These are phyloP conservation scores for Atta cephalotes DNA, from an alignment of 1,140 invertebrate genomes.

Conservation along the genomic window DNA sequence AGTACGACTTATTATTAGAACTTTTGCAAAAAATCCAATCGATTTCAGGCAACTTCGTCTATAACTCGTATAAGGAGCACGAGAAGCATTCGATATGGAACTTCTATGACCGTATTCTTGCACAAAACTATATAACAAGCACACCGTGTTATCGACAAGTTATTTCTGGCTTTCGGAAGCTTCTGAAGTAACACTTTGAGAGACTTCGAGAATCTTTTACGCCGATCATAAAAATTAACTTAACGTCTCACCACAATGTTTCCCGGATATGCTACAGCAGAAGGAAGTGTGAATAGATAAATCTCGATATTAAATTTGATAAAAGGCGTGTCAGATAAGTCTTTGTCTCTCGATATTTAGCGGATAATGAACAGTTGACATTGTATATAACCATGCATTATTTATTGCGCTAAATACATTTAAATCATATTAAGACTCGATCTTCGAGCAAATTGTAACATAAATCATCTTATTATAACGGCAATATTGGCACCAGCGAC, in stretches of 20 bases:
- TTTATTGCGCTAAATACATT: conserved; percentile 9
- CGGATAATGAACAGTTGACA: not conserved
- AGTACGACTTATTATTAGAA: conserved; percentile 28
- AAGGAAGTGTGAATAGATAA: not conserved
- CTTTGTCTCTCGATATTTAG: not conserved
- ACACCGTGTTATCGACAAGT: conserved; percentile 30
- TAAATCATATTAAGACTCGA: conserved; percentile 35
- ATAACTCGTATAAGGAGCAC: conserved; percentile 46
- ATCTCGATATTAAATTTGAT: conserved; percentile 6
- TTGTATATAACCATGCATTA: conserved; percentile 4
- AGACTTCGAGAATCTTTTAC: not conserved
- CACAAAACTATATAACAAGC: conserved; percentile 36
- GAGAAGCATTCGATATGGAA: conserved; percentile 44
- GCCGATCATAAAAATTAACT: conserved; percentile 31
- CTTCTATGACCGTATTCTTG: conserved; percentile 36
- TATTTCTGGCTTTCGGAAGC: conserved; percentile 40
- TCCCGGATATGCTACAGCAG: not conserved
- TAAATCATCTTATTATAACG: conserved; percentile 46
- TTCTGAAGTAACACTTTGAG: not conserved
- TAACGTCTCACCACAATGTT: conserved; percentile 1
- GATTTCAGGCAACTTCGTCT: conserved; percentile 36
- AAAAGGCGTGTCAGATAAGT: not conserved
- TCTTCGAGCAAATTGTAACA: conserved; percentile 23
- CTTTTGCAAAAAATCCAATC: conserved; percentile 36
- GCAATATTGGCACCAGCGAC: conserved; percentile 29